Evolutionary conservation across 2,888 invertebrate species (phyloP).

Genomic region (Drosophila algonquin): DNA sequence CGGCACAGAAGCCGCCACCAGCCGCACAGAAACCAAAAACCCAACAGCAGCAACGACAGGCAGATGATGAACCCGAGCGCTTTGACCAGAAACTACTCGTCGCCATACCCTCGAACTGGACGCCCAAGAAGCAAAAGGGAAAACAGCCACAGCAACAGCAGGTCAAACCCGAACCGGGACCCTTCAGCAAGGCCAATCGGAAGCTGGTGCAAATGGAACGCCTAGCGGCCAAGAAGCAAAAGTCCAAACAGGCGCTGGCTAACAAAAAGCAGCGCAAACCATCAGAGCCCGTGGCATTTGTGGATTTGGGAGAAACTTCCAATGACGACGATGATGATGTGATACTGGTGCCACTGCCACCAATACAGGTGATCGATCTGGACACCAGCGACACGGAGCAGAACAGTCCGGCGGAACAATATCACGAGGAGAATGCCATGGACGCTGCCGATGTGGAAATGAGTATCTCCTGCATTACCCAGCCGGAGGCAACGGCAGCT

Average conservation of each 20-base stretch:
- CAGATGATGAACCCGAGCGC: conserved; percentile 56
- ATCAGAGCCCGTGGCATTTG: conserved; percentile 47
- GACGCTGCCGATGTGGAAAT: conserved; percentile 72
- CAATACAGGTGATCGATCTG: conserved; percentile 77
- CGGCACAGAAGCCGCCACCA: conserved; percentile 2
- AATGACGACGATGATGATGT: conserved; percentile 80
- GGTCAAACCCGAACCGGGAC: conserved; percentile 35
- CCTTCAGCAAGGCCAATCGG: conserved; percentile 70
- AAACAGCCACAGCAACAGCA: conserved; percentile 6
- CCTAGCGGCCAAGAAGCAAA: conserved; percentile 73
- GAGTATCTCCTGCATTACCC: conserved; percentile 12
- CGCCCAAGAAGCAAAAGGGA: conserved; percentile 30
- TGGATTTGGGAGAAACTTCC: conserved; percentile 66
- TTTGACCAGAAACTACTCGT: conserved; percentile 65
- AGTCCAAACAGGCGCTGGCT: conserved; percentile 65
- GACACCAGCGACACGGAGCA: conserved; percentile 79
- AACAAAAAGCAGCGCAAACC: conserved; percentile 52
- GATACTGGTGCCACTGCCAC: conserved; percentile 75
- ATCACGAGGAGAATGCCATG: conserved; percentile 76
- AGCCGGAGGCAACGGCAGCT: background rate
- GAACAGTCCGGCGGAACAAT: conserved; percentile 1
- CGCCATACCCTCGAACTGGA: conserved; percentile 55
- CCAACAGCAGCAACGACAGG: conserved; percentile 10
- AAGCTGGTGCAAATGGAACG: conserved; percentile 74
- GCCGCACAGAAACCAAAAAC: conserved; percentile 34